phyloP scores from a whole-genome alignment of 2,888 invertebrate genomes.

The Urechis unicinctus region DNA sequence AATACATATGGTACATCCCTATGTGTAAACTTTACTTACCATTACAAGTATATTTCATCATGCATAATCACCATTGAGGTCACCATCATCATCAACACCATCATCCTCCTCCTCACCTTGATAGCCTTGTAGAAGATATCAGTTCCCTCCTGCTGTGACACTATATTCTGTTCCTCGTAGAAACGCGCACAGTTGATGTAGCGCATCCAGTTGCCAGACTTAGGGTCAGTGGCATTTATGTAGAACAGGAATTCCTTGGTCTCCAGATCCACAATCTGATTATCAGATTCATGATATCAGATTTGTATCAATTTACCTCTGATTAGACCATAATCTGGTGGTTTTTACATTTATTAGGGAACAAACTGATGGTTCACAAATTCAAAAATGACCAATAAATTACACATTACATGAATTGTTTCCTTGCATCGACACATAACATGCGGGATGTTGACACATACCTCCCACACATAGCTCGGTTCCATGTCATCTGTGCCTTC shows the following conservation, averaged over 20 bases:
- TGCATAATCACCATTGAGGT: no score
- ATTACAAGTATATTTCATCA: no score
- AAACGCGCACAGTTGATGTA: constrained; percentile 43
- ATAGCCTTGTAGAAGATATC: constrained; percentile 43
- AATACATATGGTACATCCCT: no score
- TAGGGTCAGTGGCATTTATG: constrained; percentile 37
- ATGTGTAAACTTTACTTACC: no score
- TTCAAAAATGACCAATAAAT: constrained; percentile 1
- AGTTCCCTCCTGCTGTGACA: constrained; percentile 39
- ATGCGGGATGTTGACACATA: no score
- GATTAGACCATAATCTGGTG: no score
- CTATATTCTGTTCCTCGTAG: constrained; percentile 45
- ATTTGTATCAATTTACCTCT: no score
- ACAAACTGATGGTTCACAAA: no score
- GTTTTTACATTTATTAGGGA: no score
- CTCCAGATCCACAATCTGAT: constrained; percentile 40
- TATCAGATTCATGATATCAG: no score
- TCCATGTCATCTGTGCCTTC: constrained; percentile 31
- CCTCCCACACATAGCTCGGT: constrained; percentile 44
- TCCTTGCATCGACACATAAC: no score
- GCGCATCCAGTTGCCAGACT: constrained; percentile 43
- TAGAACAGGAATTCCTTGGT: constrained; percentile 36
- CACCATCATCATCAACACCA: no score
- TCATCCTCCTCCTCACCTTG: constrained; percentile 31
- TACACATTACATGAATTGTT: background rate